Base-by-base conservation (phyloP, 2,797 vertebrate species). In the Orientallactaga sibirica region DNA sequence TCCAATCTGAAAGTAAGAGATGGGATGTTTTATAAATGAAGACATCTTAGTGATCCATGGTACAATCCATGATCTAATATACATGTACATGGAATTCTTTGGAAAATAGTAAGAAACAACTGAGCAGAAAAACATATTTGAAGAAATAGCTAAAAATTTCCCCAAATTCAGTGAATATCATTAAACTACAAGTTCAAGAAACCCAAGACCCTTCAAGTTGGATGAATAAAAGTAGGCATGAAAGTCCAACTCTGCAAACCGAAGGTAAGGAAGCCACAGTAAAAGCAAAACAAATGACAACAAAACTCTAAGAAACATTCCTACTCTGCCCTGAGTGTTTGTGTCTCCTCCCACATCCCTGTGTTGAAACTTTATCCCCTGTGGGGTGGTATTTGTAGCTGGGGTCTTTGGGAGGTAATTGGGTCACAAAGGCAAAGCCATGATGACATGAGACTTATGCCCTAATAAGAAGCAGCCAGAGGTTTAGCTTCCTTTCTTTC, bases 1-100 rank as follows among this genome's bases (percentile, higher is more conserved):
- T 74, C 12, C 10, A 79, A 77, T 79, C 33, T 77, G 79, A 82
- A 95, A 25, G 75, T 86, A 70, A 90, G 37, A 80, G n/a, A 33
- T 29, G 10, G 48, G 48, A 48, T 48, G 10, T 48, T 48, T 48
- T 48, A 84, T 71, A 87, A 80, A 33, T 71, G 37, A 92, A 75
- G 33, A 86, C 7, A 48, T 2, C 9, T 67, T 43, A 87, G 73
- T 75, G 37, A 66, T 48, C 41, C 25, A 52, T 87, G 73, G 22
- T 48, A 73, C 5, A 71, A 74, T 73, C n/a, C 76, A 25, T 76
- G 24, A 16, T 80, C 19, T 41, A 82, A 80, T 22, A 88, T 58
- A 74, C 1, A 70, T 11, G 7, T 48, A 25, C 43, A 14, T n/a
- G 25, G 24, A 74, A 0, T 74, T 80, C 29, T 16, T 62, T 1